These are phyloP conservation scores for Otocyon megalotis DNA, from an alignment of 2,113 vertebrate species.

Conservation along the genomic window DNA sequence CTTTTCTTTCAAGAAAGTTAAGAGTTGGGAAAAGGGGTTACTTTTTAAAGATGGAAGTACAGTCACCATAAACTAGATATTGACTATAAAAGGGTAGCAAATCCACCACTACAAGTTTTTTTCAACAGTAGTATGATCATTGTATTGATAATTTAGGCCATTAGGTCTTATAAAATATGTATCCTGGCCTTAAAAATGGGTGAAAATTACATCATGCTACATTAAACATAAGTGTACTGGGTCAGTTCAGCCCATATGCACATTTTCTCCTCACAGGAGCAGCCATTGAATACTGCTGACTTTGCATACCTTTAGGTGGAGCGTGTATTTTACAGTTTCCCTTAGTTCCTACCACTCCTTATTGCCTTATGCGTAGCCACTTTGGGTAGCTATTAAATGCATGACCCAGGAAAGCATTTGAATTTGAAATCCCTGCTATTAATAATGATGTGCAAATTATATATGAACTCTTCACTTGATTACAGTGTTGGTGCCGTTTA, in stretches of 20 bases:
- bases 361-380: background rate
- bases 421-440: conserved; percentile 58
- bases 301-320: background rate
- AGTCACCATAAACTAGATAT: background rate
- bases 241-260: background rate
- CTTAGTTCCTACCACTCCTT: background rate
- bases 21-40: background rate
- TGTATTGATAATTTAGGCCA: background rate
- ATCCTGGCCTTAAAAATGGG: conserved; percentile 14
- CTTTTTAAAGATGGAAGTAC: conserved; percentile 17
- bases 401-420: background rate
- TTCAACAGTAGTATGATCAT: conserved; percentile 31
- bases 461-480: conserved; percentile 30
- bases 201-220: background rate
- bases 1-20: background rate
- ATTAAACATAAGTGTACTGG: background rate
- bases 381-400: background rate
- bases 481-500: conserved; percentile 40
- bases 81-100: background rate
- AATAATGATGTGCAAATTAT: conserved; percentile 34
- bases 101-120: background rate
- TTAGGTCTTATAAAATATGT: background rate
- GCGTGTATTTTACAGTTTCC: background rate
- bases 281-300: background rate
- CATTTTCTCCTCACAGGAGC: conserved; percentile 18